Percentiles rank a stretch among this genome's conserved stretches.
Conservation (phyloP, 2,888 invertebrate genomes). For the Drosophila parthenogenetica region DNA sequence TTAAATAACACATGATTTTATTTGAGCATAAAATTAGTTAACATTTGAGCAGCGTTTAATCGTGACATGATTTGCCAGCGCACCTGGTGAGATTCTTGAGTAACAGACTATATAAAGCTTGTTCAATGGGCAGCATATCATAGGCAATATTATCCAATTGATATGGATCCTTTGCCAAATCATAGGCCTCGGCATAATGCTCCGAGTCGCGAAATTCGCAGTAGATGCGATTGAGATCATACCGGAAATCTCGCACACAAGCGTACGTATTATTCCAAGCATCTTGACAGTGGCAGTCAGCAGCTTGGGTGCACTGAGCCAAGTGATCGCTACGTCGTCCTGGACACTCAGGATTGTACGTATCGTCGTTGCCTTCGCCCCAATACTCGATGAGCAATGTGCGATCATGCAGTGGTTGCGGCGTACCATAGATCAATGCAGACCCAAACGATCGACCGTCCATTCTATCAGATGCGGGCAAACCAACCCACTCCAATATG, state of each 20-base stretch:
- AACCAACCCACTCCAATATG: slow-evolving; percentile 89
- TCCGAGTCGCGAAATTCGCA: slow-evolving; percentile 85
- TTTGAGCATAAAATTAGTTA: not conserved
- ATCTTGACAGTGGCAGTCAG: slow-evolving; percentile 94
- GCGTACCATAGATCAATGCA: slow-evolving; percentile 21
- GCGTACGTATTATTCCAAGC: slow-evolving; percentile 92
- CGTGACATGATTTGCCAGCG: slow-evolving; percentile 73
- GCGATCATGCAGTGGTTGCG: slow-evolving; percentile 8
- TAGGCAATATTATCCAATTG: slow-evolving; percentile 89
- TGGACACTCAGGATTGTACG: slow-evolving; percentile 88
- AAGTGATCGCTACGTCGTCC: slow-evolving; percentile 85
- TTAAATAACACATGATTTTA: too few species aligned
- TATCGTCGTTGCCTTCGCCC: slow-evolving; percentile 89
- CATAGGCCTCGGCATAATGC: slow-evolving; percentile 91
- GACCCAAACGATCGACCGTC: slow-evolving; percentile 87
- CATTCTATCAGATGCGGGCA: slow-evolving; percentile 86
- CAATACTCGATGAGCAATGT: slow-evolving; percentile 91
- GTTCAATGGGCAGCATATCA: slow-evolving; percentile 86
- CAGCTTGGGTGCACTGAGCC: slow-evolving; percentile 88
- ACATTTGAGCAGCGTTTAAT: slow-evolving; percentile 9
- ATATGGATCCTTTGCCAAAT: slow-evolving; percentile 89
- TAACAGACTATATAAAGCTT: slow-evolving; percentile 86
- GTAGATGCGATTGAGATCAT: slow-evolving; percentile 83
- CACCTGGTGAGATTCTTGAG: slow-evolving; percentile 82
- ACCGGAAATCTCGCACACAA: slow-evolving; percentile 89